Evolutionary conservation across 2,888 invertebrate genomes (phyloP).

Genomic region (Sphecodes monilicornis): DNA sequence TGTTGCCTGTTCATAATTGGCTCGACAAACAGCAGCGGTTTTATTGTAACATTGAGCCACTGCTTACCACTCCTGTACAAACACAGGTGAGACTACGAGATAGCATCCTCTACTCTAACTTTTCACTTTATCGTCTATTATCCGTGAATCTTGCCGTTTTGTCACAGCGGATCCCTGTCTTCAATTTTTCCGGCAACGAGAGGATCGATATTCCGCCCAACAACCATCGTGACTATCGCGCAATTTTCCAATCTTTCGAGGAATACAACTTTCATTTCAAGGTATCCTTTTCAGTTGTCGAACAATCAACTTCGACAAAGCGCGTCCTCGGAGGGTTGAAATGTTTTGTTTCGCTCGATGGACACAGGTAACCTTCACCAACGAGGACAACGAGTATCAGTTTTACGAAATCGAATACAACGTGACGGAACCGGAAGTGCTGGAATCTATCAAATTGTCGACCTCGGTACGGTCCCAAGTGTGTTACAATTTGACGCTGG

Average conservation of each 20-base stretch:
- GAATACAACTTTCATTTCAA: slow-evolving; percentile 70
- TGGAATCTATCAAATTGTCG: slow-evolving; percentile 70
- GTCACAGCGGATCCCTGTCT: slow-evolving; percentile 49
- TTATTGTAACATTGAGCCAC: slow-evolving; percentile 66
- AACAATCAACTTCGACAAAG: not conserved
- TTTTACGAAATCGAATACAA: slow-evolving; percentile 75
- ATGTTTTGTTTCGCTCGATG: not conserved
- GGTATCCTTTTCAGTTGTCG: slow-evolving; percentile 52
- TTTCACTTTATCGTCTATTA: not conserved
- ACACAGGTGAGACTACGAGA: slow-evolving; percentile 16
- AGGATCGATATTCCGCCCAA: slow-evolving; percentile 72
- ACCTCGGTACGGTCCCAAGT: slow-evolving; percentile 65
- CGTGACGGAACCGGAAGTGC: slow-evolving; percentile 71
- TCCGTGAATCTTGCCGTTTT: not conserved
- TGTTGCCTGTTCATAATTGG: slow-evolving; percentile 74
- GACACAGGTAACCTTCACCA: slow-evolving; percentile 72
- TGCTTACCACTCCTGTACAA: slow-evolving; percentile 17
- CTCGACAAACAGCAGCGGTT: slow-evolving; percentile 67
- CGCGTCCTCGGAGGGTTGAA: not conserved
- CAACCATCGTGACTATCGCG: slow-evolving; percentile 71
- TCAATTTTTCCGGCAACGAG: slow-evolving; percentile 67
- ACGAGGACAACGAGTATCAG: slow-evolving; percentile 71
- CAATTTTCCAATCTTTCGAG: slow-evolving; percentile 69
- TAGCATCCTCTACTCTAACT: not conserved
- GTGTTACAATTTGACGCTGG: slow-evolving; percentile 66